A percentile compares a stretch with the other conserved stretches of the same genome.
Evolutionary conservation across 2,888 invertebrate species (phyloP).

Genomic region (Catocala nupta): DNA sequence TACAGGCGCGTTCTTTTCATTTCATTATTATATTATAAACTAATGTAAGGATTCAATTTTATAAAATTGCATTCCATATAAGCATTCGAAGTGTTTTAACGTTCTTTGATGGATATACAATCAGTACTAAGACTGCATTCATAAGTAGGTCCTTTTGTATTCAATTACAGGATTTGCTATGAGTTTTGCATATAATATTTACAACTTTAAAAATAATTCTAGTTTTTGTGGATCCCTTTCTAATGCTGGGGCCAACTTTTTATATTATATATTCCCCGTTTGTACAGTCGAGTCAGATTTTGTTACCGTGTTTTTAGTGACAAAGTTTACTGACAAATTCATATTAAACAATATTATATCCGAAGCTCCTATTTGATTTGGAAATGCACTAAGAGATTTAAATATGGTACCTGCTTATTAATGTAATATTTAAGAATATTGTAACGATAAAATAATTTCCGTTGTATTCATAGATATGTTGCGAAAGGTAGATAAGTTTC

Average conservation of each 20-base stretch:
- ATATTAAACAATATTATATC: constrained; percentile 33
- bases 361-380: constrained; percentile 41
- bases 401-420: constrained; percentile 79
- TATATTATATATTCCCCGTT: constrained; percentile 65
- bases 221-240: constrained; percentile 80
- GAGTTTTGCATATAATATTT: constrained; percentile 73
- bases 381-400: constrained; percentile 68
- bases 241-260: constrained; percentile 83
- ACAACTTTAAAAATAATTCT: constrained; percentile 75
- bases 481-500: constrained; percentile 52
- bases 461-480: constrained; percentile 57
- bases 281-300: constrained; percentile 54
- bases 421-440: constrained; percentile 65
- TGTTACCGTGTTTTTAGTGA: constrained; percentile 46
- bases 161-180: constrained; percentile 65
- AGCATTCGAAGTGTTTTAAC: constrained; percentile 73
- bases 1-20: constrained; percentile 62
- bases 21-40: constrained; percentile 37
- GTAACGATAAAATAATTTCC: constrained; percentile 59
- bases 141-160: constrained; percentile 74
- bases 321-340: constrained; percentile 37
- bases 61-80: constrained; percentile 76
- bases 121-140: constrained; percentile 80
- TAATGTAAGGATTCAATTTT: constrained; percentile 64
- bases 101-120: constrained; percentile 78